Base-by-base conservation (phyloP, 2,888 invertebrate species). In the Eumacrocentrus americanus region DNA sequence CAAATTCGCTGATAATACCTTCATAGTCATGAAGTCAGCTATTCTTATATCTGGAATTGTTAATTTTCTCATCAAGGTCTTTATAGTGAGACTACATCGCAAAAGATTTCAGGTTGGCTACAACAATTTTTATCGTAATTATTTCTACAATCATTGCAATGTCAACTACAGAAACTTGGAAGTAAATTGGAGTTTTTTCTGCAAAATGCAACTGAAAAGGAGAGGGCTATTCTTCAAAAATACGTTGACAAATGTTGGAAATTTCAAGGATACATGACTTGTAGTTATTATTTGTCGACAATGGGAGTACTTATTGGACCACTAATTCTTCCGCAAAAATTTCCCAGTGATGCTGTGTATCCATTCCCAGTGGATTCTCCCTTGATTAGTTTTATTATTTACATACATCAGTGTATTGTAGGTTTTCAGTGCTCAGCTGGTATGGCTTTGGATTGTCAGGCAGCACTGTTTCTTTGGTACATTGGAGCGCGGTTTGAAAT, bases 381-480 rank as follows among this genome's bases (percentile, higher is more conserved):
- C 2, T 40, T 61, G 2, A 23, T 59, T 9, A 57, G 44, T 14
- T 55, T 58, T 48, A 44, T 67, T 42, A 53, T 64, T 16, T 67
- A 68, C 22, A 12, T 48, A 1, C 67, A 68, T 34, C 67, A 67
- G 48, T 56, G 64, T 16, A 40, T 67, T 25, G 62, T 63, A 5
- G 63, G 59, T 0, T 56, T 63, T 52, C 58, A 62, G 22, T 64
- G 59, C 34, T 59, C 62, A 1, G 61, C 67, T 6, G 66, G 64
- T 11, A 64, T 69, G 12, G 63, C 67, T 7, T 53, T 68, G 0
- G 72, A 74, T 53, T 67, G 68, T 60, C 68, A 68, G 9, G 59
- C 66, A 3, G 70, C 68, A 4, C n/a, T 70, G 2, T 23, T 70
- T 1, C 38, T 74, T 18, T 74, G 71, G 72, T 74, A 68, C 53